Evolutionary conservation across 2,888 invertebrate genomes (phyloP).

Genomic region (Unio pictorum): DNA sequence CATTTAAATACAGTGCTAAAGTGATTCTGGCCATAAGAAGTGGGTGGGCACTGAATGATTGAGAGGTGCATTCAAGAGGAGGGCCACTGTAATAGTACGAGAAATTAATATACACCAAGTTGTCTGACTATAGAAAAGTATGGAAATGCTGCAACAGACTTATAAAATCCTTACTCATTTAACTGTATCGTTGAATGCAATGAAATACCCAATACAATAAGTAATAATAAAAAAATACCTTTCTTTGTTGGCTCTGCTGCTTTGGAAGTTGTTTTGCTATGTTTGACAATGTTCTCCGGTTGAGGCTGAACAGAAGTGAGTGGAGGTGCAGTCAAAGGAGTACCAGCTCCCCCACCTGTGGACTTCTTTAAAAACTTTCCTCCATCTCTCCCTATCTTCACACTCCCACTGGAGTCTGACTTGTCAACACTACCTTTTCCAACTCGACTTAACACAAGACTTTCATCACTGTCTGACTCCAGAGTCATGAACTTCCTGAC

Average conservation of each 20-base stretch:
- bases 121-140: no score
- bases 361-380: constrained; percentile 51
- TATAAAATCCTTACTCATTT: no score
- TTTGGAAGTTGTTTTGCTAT: neutral
- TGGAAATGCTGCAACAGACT: no score
- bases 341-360: constrained; percentile 11
- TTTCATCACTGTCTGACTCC: constrained; percentile 55
- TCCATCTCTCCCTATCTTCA: constrained; percentile 46
- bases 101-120: no score
- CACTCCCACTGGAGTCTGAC: constrained; percentile 39
- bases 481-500: constrained; percentile 34
- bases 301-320: constrained; percentile 2
- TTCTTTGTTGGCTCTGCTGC: neutral
- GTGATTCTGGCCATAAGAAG: no score
- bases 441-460: constrained; percentile 16
- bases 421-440: constrained; percentile 20
- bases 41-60: no score
- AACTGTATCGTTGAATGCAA: no score
- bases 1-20: no score
- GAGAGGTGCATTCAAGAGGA: no score
- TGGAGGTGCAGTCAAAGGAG: constrained; percentile 11
- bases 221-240: no score
- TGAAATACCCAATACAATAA: no score
- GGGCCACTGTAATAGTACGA: no score
- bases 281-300: neutral